Base-by-base conservation (phyloP, 2,888 invertebrate genomes). In the Thyatira batis region DNA sequence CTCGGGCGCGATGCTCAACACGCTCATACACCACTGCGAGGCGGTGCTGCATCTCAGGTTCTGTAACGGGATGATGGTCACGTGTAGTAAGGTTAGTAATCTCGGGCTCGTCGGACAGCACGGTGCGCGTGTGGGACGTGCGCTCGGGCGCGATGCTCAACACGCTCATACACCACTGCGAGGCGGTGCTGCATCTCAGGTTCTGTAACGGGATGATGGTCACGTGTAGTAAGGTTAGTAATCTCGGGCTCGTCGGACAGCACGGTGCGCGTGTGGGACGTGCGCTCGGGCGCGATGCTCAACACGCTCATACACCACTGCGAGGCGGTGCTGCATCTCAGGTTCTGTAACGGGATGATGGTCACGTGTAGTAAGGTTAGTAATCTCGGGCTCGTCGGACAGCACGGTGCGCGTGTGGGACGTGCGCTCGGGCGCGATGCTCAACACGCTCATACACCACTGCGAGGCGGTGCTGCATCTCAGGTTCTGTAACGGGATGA, bases 391-490 rank as follows among this genome's bases (percentile, higher is more conserved):
- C n/a, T n/a, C n/a, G n/a, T n/a, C n/a, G n/a, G n/a, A n/a, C n/a
- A n/a, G n/a, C n/a, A n/a, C n/a, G n/a, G 99, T 99, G 44, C 95
- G 99, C 51, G 99, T 99, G 23, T 99, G 99, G 99, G 98, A 98
- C 89, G 98, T 99, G 1, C 94, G 94, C 73, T 96, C 97, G 0
- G 99, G 99, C 1, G 98, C 97, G 80, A 98, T 99, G 97, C 95
- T 99, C 55, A 99, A 99, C 89, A 99, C 99, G 0, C 94, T 99
- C 63, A 99, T 99, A 76, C 99, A 99, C 90, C 99, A 99, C 89
- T 98, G 99, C 87, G 99, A 99, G 90, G 99, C 99, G 52, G 99
- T 99, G 63, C 93, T 99, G 65, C 99, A 99, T 94, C 94, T 99
- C 67, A 93, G 99, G 63, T 99, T 99, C 92, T 97, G 97, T 85